Evolutionary conservation across 2,113 vertebrate genomes (phyloP).

Genomic region (Mustela nigripes): DNA sequence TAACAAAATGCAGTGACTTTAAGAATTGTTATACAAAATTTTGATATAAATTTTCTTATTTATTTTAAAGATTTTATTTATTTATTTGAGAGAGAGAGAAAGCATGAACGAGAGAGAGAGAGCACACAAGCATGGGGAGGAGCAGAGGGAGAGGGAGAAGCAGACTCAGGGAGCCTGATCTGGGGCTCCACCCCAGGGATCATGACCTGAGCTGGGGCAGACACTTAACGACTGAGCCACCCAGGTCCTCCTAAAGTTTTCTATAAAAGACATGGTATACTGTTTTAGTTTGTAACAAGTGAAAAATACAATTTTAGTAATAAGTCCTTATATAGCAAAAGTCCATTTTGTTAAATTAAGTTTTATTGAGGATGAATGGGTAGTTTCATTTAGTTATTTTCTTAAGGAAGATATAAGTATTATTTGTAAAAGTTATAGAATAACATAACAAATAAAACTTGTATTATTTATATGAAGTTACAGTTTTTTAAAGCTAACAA

Average conservation of each 20-base stretch:
- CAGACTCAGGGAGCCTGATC: neutral
- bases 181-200: neutral
- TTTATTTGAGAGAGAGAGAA: neutral
- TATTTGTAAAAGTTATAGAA: no score
- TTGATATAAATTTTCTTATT: neutral
- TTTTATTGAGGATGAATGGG: neutral
- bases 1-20: neutral
- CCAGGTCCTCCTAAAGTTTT: neutral
- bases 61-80: neutral
- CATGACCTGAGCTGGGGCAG: neutral
- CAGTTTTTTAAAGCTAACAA: neutral
- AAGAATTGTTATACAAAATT: neutral
- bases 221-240: neutral
- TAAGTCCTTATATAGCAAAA: neutral
- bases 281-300: neutral
- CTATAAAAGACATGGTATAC: no score
- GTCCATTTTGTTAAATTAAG: neutral
- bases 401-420: neutral
- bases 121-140: rapidly evolving
- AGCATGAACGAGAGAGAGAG: neutral
- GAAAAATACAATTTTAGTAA: neutral
- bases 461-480: neutral
- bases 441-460: no score
- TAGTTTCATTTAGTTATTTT: neutral
- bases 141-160: neutral